Conservation (phyloP, 2,113 vertebrate genomes). For the Budorcas taxicolor region DNA sequence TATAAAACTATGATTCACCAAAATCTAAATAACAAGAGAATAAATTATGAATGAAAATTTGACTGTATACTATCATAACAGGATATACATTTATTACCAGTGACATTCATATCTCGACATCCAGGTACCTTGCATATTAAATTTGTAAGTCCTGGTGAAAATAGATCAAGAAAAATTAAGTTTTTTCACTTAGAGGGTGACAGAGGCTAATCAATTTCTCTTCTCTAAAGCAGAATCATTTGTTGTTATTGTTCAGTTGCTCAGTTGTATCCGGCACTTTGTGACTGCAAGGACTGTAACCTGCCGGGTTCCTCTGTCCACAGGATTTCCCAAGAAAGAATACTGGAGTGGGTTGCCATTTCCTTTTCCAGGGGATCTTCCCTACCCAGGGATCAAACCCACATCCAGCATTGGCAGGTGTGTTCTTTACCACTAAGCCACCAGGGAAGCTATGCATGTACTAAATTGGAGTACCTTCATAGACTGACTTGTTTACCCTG, state of each 20-base stretch:
- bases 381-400: neutral
- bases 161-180: neutral
- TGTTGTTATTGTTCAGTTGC: neutral
- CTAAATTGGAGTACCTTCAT: neutral
- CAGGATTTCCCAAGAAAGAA: neutral
- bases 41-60: neutral
- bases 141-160: neutral
- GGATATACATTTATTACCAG: neutral
- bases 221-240: neutral
- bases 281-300: neutral
- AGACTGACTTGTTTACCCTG: neutral
- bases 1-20: neutral
- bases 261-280: neutral
- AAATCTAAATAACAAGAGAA: neutral
- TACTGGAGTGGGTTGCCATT: neutral
- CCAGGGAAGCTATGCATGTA: neutral
- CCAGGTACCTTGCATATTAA: neutral
- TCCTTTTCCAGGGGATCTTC: neutral
- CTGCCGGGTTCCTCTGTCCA: neutral
- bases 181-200: neutral
- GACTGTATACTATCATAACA: neutral
- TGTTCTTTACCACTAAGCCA: neutral
- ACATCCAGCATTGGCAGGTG: neutral
- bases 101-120: neutral
- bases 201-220: neutral